phyloP scores from a whole-genome alignment of 2,797 vertebrate genomes.

The Poeciliopsis turneri region DNA sequence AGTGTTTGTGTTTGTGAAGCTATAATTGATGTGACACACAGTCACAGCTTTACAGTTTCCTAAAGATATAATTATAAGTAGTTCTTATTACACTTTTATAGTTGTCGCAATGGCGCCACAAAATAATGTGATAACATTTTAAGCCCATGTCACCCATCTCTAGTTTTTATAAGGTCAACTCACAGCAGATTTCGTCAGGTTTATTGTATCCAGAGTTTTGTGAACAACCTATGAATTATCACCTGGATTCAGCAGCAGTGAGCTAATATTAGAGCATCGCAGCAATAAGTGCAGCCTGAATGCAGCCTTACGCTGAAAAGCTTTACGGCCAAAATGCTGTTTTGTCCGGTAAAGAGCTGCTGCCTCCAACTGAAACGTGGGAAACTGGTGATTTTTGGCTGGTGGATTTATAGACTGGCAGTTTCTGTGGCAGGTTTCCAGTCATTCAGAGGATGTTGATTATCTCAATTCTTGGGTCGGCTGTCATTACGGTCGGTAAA shows the following conservation, averaged over 20 bases:
- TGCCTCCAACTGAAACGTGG: neutral
- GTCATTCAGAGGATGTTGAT: constrained; percentile 4
- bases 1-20: too few species aligned
- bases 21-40: too few species aligned
- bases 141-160: too few species aligned
- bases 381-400: neutral
- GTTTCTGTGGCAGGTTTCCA: constrained; percentile 16
- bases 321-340: neutral
- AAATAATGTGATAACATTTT: too few species aligned
- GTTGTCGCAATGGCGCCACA: too few species aligned
- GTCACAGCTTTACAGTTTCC: too few species aligned
- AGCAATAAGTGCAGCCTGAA: constrained; percentile 12
- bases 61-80: too few species aligned
- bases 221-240: constrained; percentile 49
- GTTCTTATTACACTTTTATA: too few species aligned
- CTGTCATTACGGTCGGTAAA: constrained; percentile 10
- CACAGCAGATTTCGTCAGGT: too few species aligned
- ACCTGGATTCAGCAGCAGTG: constrained; percentile 45
- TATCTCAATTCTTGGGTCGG: neutral
- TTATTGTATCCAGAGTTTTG: too few species aligned
- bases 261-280: constrained; percentile 26
- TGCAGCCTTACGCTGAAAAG: neutral
- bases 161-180: too few species aligned
- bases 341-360: neutral
- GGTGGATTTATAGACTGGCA: neutral